Evolutionary conservation across 2,113 vertebrate genomes (phyloP).

Genomic region (pig (Sus scrofa)): DNA sequence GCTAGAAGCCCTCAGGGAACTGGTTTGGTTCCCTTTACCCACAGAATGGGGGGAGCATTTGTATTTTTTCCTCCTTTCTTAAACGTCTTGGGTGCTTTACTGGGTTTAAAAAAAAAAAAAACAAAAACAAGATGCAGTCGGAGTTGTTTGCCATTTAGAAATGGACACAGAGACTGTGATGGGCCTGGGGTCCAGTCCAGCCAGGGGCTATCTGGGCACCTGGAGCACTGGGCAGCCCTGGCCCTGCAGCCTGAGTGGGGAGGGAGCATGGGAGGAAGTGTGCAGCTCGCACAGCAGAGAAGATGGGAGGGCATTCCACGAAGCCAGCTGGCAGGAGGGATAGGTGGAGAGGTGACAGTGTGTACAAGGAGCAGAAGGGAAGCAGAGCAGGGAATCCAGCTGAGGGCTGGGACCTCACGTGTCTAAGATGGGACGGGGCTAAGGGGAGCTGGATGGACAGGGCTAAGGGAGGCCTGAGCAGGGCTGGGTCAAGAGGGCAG

Average conservation of each 20-base stretch:
- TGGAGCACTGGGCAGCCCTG: background rate
- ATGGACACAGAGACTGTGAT: background rate
- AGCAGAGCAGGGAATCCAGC: background rate
- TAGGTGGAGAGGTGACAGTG: background rate
- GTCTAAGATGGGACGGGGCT: background rate
- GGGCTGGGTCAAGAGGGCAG: background rate
- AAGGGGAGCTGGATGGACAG: background rate
- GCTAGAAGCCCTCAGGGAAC: background rate
- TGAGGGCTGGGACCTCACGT: background rate
- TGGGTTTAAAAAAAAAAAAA: background rate
- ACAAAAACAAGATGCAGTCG: background rate
- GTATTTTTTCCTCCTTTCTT: background rate
- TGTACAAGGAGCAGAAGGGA: background rate
- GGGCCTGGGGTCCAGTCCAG: background rate
- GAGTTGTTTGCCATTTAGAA: background rate
- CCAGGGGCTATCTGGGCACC: background rate
- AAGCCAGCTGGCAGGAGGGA: background rate
- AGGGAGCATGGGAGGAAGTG: background rate
- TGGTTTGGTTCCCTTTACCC: background rate
- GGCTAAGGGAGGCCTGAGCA: background rate
- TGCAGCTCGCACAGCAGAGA: background rate
- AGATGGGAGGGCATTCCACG: too few species aligned
- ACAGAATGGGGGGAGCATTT: rapidly evolving
- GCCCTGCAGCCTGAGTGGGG: background rate
- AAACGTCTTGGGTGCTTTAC: background rate